phyloP scores from a whole-genome alignment of 2,113 vertebrate species.

The Mionectes macconnelli region DNA sequence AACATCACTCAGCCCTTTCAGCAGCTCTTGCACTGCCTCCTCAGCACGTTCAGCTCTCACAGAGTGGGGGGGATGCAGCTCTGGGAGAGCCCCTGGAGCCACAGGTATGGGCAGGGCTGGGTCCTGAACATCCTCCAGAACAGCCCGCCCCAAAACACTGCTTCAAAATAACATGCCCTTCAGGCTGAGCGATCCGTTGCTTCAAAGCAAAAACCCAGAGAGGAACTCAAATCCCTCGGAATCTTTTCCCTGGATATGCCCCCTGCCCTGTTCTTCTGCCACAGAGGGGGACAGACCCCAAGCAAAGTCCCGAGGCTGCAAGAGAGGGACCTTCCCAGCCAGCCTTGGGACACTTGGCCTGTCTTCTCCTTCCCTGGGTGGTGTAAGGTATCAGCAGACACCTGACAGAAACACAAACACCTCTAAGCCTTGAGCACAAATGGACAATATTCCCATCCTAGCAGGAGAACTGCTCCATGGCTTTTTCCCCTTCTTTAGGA shows the following conservation, averaged over 20 bases:
- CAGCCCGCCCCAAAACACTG: neutral
- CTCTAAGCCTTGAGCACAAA: neutral
- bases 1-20: neutral
- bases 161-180: accelerated
- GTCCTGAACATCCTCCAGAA: neutral
- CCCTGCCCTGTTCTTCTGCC: neutral
- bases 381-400: neutral
- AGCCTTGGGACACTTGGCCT: neutral
- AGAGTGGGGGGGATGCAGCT: neutral
- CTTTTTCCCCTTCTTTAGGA: neutral
- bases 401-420: neutral
- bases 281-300: neutral
- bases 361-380: neutral
- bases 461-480: neutral
- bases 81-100: neutral
- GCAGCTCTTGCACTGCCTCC: neutral
- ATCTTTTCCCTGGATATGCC: neutral
- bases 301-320: neutral
- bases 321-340: neutral
- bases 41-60: accelerated
- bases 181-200: neutral
- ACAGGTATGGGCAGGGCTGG: accelerated
- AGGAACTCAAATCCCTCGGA: neutral
- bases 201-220: neutral
- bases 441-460: neutral